Percentiles rank a stretch among this genome's conserved stretches.
Conservation (phyloP, 2,888 invertebrate genomes). For the Drosophila incognita region DNA sequence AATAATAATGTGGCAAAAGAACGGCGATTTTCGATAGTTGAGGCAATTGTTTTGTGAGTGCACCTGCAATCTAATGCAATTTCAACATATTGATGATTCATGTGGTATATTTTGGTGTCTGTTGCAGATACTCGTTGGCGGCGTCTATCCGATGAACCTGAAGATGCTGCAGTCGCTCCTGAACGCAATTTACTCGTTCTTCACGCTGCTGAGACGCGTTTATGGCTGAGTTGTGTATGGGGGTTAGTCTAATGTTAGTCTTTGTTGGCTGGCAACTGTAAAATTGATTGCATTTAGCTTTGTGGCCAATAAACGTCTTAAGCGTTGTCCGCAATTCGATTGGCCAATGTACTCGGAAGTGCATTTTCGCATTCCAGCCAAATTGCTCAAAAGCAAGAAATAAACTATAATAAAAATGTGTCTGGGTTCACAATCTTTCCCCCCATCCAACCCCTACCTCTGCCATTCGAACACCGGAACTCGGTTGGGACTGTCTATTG, state of each 20-base stretch:
- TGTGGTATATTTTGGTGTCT: constrained; percentile 16
- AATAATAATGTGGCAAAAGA: background rate
- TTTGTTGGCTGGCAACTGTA: constrained; percentile 35
- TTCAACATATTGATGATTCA: constrained; percentile 13
- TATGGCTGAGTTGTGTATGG: constrained; percentile 70
- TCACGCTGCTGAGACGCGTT: constrained; percentile 74
- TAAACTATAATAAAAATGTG: constrained; percentile 79
- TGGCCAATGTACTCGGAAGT: constrained; percentile 43
- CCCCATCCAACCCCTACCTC: background rate
- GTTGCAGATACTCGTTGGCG: constrained; percentile 75
- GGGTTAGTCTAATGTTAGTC: constrained; percentile 8
- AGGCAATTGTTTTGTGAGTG: background rate
- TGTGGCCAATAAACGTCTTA: constrained; percentile 65
- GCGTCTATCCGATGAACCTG: constrained; percentile 80
- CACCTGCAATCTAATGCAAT: background rate
- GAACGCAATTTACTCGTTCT: constrained; percentile 79
- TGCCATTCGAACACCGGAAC: background rate
- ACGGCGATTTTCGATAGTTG: background rate
- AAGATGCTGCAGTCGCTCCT: constrained; percentile 78
- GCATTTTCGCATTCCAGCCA: constrained; percentile 34
- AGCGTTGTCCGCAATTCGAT: constrained; percentile 48
- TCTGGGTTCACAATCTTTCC: constrained; percentile 26
- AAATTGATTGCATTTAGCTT: constrained; percentile 76
- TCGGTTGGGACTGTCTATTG: constrained; percentile 23
- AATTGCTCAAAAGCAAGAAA: constrained; percentile 43